Evolutionary conservation across 2,797 vertebrate genomes (phyloP).

Genomic region (Mallotus villosus): DNA sequence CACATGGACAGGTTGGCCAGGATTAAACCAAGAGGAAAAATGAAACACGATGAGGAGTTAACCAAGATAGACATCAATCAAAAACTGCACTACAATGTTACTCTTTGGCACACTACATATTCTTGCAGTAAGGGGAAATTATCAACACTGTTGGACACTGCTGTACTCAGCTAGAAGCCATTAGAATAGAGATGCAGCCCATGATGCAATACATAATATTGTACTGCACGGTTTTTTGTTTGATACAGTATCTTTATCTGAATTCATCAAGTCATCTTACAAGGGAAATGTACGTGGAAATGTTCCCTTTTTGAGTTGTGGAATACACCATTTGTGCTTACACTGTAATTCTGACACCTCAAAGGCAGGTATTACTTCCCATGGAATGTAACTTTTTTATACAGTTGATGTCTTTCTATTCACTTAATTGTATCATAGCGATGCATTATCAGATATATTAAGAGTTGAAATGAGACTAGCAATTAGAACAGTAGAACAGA

Average conservation of each 20-base stretch:
- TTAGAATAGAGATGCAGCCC: neutral
- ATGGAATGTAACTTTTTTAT: conserved; percentile 14
- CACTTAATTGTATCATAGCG: neutral
- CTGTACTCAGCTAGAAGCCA: too few species aligned
- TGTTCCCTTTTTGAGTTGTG: neutral
- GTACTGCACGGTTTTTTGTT: neutral
- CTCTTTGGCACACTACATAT: neutral
- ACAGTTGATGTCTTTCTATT: conserved; percentile 21
- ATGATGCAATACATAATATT: neutral
- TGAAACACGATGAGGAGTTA: neutral
- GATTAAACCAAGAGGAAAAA: neutral
- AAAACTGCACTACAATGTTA: neutral
- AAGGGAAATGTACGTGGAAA: neutral
- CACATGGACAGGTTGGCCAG: neutral
- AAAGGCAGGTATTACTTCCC: conserved; percentile 10
- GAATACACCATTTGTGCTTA: neutral
- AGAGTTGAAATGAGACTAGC: neutral
- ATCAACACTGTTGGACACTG: neutral
- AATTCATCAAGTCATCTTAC: conserved; percentile 50
- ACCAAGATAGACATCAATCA: neutral
- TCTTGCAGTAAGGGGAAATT: neutral
- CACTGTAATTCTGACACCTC: neutral
- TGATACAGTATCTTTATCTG: conserved; percentile 52
- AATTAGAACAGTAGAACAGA: neutral
- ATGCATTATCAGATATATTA: neutral